A percentile compares a stretch with the other conserved stretches of the same genome.
Conservation (phyloP, 2,797 vertebrate genomes). For the Poecilia gillii region DNA sequence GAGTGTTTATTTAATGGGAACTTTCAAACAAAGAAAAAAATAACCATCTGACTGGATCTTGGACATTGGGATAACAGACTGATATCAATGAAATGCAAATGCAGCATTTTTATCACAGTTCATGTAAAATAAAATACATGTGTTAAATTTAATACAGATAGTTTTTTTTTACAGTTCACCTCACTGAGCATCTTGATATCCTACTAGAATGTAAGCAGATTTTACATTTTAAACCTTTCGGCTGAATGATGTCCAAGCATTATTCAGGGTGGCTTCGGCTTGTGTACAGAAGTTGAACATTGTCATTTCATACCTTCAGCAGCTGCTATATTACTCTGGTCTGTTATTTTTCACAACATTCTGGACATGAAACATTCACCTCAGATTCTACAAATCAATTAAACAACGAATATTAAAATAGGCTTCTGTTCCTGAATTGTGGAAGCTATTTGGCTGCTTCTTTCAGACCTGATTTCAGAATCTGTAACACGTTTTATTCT, state of each 20-base stretch:
- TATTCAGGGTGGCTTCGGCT: neutral
- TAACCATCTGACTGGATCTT: neutral
- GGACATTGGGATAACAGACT: neutral
- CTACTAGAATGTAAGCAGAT: neutral
- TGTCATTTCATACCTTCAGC: neutral
- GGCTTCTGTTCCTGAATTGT: neutral
- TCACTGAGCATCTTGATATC: neutral
- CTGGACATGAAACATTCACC: neutral
- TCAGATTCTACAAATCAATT: neutral
- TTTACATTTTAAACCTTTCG: neutral
- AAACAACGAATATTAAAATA: neutral
- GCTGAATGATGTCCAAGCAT: neutral
- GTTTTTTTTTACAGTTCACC: neutral
- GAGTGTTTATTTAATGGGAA: conserved; percentile 25
- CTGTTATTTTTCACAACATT: neutral
- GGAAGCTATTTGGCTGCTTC: neutral
- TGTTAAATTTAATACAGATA: neutral
- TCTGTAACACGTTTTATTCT: neutral
- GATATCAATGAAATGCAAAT: neutral
- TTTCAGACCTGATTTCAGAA: neutral
- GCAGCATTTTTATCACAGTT: neutral
- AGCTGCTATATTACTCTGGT: neutral
- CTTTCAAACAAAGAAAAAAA: conserved; percentile 1
- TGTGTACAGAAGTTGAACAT: neutral
- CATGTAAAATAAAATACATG: neutral